These are phyloP conservation scores for Campopleginae sp. DNA, from an alignment of 2,888 invertebrate species.

Conservation along the genomic window DNA sequence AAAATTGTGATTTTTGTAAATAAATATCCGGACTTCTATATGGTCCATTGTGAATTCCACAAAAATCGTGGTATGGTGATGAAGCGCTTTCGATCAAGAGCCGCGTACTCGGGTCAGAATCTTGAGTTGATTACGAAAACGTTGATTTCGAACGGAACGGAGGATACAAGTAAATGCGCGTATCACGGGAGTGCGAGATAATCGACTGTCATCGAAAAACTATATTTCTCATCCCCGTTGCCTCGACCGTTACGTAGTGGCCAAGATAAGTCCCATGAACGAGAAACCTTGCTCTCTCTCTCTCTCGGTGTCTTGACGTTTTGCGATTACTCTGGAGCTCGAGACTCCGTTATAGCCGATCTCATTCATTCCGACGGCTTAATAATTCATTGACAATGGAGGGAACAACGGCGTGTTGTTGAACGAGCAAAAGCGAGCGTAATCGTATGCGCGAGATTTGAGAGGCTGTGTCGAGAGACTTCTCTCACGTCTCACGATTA, in stretches of 20 bases:
- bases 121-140: neutral
- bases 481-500: conserved; percentile 53
- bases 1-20: too few species aligned
- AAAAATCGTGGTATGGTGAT: too few species aligned
- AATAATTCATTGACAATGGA: conserved; percentile 74
- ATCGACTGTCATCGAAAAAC: conserved; percentile 73
- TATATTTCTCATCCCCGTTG: conserved; percentile 65
- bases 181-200: conserved; percentile 65
- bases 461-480: conserved; percentile 34
- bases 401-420: conserved; percentile 70
- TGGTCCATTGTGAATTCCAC: too few species aligned
- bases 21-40: too few species aligned
- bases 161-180: neutral
- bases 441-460: conserved; percentile 44
- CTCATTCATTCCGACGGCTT: conserved; percentile 78
- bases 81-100: too few species aligned
- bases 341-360: conserved; percentile 70
- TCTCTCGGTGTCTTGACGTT: conserved; percentile 33
- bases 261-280: conserved; percentile 33
- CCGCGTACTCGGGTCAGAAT: neutral
- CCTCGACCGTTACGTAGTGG: conserved; percentile 47
- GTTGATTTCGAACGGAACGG: neutral
- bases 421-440: conserved; percentile 17
- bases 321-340: conserved; percentile 32
- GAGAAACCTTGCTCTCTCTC: conserved; percentile 40